A percentile compares a stretch with the other conserved stretches of the same genome.
These are phyloP conservation scores for Sphenopsis melanotis DNA, from an alignment of 2,797 vertebrate genomes.

Conservation along the genomic window DNA sequence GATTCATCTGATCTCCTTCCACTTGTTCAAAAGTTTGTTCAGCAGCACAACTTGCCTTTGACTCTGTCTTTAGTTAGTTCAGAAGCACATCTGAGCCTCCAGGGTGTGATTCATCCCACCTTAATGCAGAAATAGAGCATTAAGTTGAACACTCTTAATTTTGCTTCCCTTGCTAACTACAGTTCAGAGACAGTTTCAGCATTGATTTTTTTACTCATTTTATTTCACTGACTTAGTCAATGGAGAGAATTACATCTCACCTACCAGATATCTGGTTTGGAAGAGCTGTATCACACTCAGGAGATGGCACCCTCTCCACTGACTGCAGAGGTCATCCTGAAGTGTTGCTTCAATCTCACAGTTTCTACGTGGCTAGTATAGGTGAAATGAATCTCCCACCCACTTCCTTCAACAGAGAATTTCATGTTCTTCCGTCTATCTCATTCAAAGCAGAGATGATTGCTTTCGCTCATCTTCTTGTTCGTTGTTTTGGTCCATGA, in stretches of 20 bases:
- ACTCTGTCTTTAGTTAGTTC: neutral
- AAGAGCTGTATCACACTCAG: neutral
- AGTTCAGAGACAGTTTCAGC: neutral
- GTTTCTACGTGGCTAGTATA: neutral
- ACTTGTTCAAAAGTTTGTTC: neutral
- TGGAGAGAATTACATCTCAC: neutral
- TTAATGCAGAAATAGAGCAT: neutral
- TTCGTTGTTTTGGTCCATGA: neutral
- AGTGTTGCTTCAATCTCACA: neutral
- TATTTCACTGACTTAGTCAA: neutral
- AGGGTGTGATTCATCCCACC: neutral
- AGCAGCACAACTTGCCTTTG: neutral
- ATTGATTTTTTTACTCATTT: neutral
- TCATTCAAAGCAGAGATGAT: neutral
- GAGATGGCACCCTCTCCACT: neutral
- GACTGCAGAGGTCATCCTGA: neutral
- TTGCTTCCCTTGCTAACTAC: slow-evolving; percentile 5
- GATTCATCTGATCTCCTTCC: neutral
- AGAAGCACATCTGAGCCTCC: neutral
- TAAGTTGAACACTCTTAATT: slow-evolving; percentile 16
- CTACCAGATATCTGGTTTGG: neutral
- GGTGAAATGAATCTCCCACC: neutral
- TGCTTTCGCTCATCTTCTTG: neutral
- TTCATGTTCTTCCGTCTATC: neutral
- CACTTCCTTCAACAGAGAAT: neutral